Evolutionary conservation across 2,113 vertebrate genomes (phyloP), one percentile per base, ranked within the genome.

Genomic region (Cisticola juncidis): DNA sequence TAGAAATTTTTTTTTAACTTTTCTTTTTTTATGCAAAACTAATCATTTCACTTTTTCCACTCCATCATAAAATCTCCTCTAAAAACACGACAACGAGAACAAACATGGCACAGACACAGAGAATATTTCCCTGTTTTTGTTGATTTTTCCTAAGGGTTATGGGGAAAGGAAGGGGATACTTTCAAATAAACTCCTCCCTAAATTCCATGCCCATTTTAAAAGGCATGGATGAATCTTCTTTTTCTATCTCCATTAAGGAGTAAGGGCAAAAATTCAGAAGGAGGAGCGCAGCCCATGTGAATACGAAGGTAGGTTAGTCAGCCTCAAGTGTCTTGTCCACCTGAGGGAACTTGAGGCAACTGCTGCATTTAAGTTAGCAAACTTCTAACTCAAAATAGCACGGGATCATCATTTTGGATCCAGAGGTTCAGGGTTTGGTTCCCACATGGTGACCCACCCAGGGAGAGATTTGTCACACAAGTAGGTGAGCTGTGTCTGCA

Each of bases 51-150:
- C 97, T 97, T 97, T 96, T 95, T 89, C 84, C 96, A 96, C 95
- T 95, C 98, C 98, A 97, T 98, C 98, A 98, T 98, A 98, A 98
- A 98, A 98, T 98, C 98, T 98, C 98, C 97, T 98, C 97, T 98
- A 98, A 98, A 98, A 98, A 98, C 97, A 98, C 97, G 45, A 98
- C 92, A 0, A 97, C 94, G 35, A 98, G 97, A 98, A 98, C 97
- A 98, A 98, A 97, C 94, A 98, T 97, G 97, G 98, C 98, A 98
- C 96, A 74, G 97, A 98, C 97, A 97, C 97, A 97, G 97, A 98
- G 97, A 98, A 97, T 97, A 98, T 92, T 88, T 97, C 92, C 92
- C 94, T 97, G 94, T 76, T 86, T 92, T 79, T 51, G 21, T 71
- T 83, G 88, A 47, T 58, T 38, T 58, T 57, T 62, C 4, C 81